Conservation (phyloP, 2,113 vertebrate species). For the Hippocampus barbouri region DNA sequence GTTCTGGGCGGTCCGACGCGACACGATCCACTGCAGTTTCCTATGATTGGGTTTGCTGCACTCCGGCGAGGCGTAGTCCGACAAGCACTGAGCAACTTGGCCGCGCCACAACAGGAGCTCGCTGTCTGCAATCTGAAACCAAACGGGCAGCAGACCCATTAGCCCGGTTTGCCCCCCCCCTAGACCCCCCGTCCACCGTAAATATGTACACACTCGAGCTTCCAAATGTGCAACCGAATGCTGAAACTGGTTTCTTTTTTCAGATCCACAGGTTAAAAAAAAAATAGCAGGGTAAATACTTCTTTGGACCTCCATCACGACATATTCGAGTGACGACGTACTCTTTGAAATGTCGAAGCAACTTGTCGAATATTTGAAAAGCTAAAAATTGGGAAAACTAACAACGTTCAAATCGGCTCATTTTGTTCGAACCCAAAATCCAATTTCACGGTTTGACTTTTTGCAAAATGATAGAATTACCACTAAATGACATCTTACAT, state of each 20-base stretch:
- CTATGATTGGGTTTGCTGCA: conserved; percentile 93
- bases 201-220: neutral
- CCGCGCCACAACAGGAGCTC: conserved; percentile 88
- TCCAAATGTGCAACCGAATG: neutral
- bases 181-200: neutral
- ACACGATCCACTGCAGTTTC: conserved; percentile 94
- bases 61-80: conserved; percentile 89
- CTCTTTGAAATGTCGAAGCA: neutral
- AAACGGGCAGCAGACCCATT: conserved; percentile 1
- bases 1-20: conserved; percentile 88
- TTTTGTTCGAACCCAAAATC: neutral
- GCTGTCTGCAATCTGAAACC: conserved; percentile 79
- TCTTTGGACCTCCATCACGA: neutral
- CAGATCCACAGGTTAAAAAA: conserved; percentile 5
- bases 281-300: neutral
- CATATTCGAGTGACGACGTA: neutral
- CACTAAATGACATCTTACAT: neutral
- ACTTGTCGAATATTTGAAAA: neutral
- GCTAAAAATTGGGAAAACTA: neutral
- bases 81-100: conserved; percentile 86
- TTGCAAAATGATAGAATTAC: neutral
- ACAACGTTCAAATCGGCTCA: neutral
- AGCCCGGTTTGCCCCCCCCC: neutral
- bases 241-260: conserved; percentile 1
- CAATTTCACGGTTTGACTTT: neutral